Conservation (phyloP, 1,140 invertebrate species). For the Pachyrhynchus sulphureomaculatus region DNA sequence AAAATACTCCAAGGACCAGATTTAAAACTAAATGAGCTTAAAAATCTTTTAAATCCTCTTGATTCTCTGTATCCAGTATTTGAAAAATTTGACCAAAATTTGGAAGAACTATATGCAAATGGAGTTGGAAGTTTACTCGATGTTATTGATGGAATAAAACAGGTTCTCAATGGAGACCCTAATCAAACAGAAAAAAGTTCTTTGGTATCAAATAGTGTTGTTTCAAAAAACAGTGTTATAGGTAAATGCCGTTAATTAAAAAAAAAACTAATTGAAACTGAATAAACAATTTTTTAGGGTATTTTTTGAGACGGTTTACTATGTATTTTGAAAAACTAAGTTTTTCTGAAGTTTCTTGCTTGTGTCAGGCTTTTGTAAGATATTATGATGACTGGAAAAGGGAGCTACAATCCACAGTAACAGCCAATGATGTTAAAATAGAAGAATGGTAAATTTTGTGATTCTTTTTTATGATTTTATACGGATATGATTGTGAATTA, state of each 20-base stretch:
- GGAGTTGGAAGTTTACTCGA: slow-evolving; percentile 65
- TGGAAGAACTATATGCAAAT: slow-evolving; percentile 56
- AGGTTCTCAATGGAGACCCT: slow-evolving; percentile 51
- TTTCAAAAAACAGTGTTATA: slow-evolving; percentile 53
- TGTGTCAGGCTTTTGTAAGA: slow-evolving; percentile 66
- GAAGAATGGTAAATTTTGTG: slow-evolving; percentile 35
- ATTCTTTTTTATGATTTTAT: neutral
- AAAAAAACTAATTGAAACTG: slow-evolving; percentile 49
- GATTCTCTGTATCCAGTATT: slow-evolving; percentile 58
- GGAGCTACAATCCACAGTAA: slow-evolving; percentile 19
- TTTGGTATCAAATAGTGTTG: slow-evolving; percentile 38
- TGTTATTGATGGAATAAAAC: slow-evolving; percentile 58
- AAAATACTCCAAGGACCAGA: slow-evolving; percentile 70
- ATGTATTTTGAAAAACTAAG: slow-evolving; percentile 78
- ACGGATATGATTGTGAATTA: slow-evolving; percentile 17
- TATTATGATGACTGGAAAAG: slow-evolving; percentile 60
- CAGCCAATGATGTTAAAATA: slow-evolving; percentile 22
- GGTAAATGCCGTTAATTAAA: slow-evolving; percentile 47
- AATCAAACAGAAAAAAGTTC: slow-evolving; percentile 42
- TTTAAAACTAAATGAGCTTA: slow-evolving; percentile 61
- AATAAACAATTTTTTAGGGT: slow-evolving; percentile 60
- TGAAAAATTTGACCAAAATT: slow-evolving; percentile 56
- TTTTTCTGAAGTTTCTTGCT: slow-evolving; percentile 73
- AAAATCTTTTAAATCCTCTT: slow-evolving; percentile 58
- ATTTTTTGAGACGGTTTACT: slow-evolving; percentile 78